These are phyloP conservation scores for Falco punctatus DNA, from an alignment of 2,113 vertebrate species.

Conservation along the genomic window DNA sequence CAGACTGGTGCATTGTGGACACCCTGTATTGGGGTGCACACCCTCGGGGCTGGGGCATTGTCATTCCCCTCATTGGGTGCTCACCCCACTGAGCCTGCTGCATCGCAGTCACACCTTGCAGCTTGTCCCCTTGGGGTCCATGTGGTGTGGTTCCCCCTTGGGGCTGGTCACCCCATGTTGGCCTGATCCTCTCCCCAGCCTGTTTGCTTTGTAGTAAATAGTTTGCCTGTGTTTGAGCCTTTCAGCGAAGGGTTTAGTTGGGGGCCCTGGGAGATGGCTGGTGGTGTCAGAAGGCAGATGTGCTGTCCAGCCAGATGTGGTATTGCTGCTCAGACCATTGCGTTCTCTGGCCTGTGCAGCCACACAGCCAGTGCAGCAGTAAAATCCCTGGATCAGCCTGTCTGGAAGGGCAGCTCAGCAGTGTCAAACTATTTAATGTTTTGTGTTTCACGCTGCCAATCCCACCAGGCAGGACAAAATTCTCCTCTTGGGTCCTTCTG, in stretches of 20 bases:
- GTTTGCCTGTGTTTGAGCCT: not conserved
- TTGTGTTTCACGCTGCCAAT: rapidly evolving
- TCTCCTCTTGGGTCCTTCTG: not conserved
- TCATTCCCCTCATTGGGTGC: not conserved
- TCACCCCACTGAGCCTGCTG: not conserved
- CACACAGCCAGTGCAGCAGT: not conserved
- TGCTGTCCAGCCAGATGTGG: not conserved
- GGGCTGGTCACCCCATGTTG: rapidly evolving
- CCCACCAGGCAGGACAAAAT: not conserved
- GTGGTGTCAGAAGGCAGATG: not conserved
- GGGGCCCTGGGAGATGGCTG: not conserved
- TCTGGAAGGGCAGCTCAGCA: not conserved
- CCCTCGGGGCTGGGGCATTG: rapidly evolving
- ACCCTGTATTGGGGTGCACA: rapidly evolving
- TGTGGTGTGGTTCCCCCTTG: not conserved
- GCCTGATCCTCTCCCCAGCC: rapidly evolving
- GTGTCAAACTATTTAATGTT: not conserved
- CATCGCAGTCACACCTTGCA: too few relatives aligned
- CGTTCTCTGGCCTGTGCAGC: not conserved
- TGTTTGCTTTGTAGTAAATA: not conserved
- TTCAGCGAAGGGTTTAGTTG: not conserved
- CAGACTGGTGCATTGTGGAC: not conserved
- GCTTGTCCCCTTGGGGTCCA: not conserved
- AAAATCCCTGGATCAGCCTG: not conserved
- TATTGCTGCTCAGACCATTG: rapidly evolving